Evolutionary conservation across 2,888 invertebrate species (phyloP), one percentile per base, ranked within the genome.

Genomic region (Plusia festucae): DNA sequence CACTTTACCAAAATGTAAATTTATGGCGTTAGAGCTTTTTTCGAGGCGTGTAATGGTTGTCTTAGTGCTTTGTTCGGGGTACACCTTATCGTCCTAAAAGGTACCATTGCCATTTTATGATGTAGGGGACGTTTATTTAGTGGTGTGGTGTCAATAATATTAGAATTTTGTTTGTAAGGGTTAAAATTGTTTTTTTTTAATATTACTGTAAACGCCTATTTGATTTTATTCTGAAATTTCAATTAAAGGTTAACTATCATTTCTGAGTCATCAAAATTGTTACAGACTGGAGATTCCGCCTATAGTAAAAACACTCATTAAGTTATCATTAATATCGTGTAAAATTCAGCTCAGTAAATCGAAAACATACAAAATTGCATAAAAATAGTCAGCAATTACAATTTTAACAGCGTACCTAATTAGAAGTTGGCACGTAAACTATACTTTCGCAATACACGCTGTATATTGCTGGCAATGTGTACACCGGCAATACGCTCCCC

Each of bases 1-100:
- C 86, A 85, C 86, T 86, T 85, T 83, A 84, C 76, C 82, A 78
- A 82, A 88, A 88, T 87, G 84, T 85, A 82, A 88, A 88, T 88
- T 88, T 86, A 86, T 86, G 80, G 81, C 79, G 79, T 81, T 82
- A 30, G 15, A 51, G 79, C 79, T 86, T 82, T 83, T 82, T 81
- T 75, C 75, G 72, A 74, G 66, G 76, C 67, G 73, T 76, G 83
- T 77, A 82, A 73, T 71, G 70, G 79, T 73, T 81, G 81, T 76
- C 72, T 68, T 34, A 55, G 16, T 58, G 75, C 78, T 76, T 73
- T 78, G 78, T 79, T 69, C 75, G 63, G 51, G 70, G 18, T 18
- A 54, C 53, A 16, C n/a, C 52, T 34, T 61, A 61, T 66, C 63
- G 58, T 53, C 53, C 66, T 75, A 76, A 70, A 70, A 40, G 53